Evolutionary conservation across 37 sponge, comb jelly and placozoan genomes (phyloP), one percentile per base, ranked within the genome.

Genomic region (Halisarca cf. caerulea): DNA sequence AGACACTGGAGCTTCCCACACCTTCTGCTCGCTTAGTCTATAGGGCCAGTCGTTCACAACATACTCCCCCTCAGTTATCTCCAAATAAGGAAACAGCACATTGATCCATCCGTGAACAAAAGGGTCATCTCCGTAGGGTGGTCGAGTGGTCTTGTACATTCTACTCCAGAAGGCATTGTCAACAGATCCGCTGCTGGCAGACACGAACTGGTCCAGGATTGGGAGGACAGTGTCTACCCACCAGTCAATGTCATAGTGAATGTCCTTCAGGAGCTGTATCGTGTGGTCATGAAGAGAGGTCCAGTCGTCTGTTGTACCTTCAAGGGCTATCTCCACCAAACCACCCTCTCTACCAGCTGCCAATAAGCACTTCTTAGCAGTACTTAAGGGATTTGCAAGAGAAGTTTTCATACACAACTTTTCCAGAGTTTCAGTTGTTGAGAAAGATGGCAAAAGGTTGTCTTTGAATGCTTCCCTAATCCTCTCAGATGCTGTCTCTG

Each of bases 61-160:
- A 41, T 41, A 74, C 42, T 39, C 11, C 23, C 77, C 77, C 20
- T 37, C 42, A 41, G 45, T 40, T 17, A 44, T 74, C 77, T 44
- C 77, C 44, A 74, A 39, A 39, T 74, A 74, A 24, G 77, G 77
- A 39, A 74, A 74, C 7, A 74, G 24, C 1, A 43, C 45, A 74
- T 74, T 74, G 77, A 74, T 74, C 77, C 77, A 74, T 1, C 77
- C 77, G 25, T 74, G 77, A n/a, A 74, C 24, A 39, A 74, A 74
- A 4, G 77, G 77, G 36, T 74, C 77, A 2, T 24, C 24, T 25
- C 42, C 42, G 0, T 74, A n/a, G 2, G 24, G 15, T 1, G 42
- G 2, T 41, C 45, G 77, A 3, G 41, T 11, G 2, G 77, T 23
- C 15, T 74, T 74, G 77, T 74, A 74, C 40, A 74, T 74, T 15